Evolutionary conservation across 1,140 invertebrate genomes (phyloP), one percentile per base, ranked within the genome.

Genomic region (Dreissena polymorpha): DNA sequence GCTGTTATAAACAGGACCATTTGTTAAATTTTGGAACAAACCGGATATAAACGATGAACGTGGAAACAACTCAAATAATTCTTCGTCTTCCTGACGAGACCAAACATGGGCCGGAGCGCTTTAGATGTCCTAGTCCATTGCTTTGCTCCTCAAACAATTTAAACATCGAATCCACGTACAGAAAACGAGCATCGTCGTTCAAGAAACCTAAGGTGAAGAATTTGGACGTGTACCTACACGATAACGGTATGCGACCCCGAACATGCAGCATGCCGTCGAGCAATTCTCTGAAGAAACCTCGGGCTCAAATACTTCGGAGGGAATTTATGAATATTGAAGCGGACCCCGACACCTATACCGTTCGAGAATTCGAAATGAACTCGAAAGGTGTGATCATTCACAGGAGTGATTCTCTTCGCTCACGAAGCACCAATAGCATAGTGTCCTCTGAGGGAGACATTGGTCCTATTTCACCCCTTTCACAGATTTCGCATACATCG

Each of bases 291-390:
- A 77, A 77, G 67, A 78, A 84, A 67, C 86, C 88, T n/a, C 73
- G 75, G 6, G 67, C 88, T 23, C 90, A 88, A 21, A 60, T 88
- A 60, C 65, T 83, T n/a, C 78, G 83, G 55, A 87, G 27, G 13
- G 53, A 69, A n/a, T 55, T 39, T 8, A 39, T 39, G 39, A 83
- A 91, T 87, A 80, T 60, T 51, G 68, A 80, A n/a, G 27, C 64
- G 13, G 87, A 88, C n/a, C 60, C 97, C 6, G 96, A 97, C 91
- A 94, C 97, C 60, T 98, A 97, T 93, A 94, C 97, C 71, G 94
- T 98, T 68, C 94, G 97, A 86, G 97, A 96, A 74, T 98, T 98
- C 93, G 96, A 96, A 92, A 95, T 96, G 88, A 97, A 96, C 67
- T 95, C 96, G 72, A 98, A 98, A 95, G 97, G 97, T 18, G 73